phyloP scores from a whole-genome alignment of 2,797 vertebrate species.

The Echeneis naucrates region DNA sequence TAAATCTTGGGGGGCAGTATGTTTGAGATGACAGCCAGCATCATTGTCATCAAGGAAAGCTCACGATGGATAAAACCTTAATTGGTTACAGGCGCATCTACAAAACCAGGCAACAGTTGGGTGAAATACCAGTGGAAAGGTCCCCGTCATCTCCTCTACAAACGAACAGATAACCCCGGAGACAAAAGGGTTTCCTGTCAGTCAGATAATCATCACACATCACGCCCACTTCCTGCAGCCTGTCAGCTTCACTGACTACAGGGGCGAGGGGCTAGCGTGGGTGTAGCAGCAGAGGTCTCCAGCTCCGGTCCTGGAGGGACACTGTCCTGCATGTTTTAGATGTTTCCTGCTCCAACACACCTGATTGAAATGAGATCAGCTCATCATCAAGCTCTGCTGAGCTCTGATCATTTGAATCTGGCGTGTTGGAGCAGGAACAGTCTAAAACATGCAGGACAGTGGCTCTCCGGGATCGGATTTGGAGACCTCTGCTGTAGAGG shows the following conservation, averaged over 20 bases:
- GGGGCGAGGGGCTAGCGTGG: conserved; percentile 26
- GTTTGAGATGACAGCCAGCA: background rate
- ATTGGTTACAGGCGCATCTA: conserved; percentile 4
- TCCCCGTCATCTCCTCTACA: conserved; percentile 71
- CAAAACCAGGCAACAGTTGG: conserved; percentile 42
- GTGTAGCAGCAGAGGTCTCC: too few species aligned
- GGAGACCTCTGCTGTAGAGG: too few species aligned
- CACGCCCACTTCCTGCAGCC: conserved; percentile 66
- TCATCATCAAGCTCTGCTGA: too few species aligned
- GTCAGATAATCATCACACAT: conserved; percentile 74
- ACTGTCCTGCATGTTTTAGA: too few species aligned
- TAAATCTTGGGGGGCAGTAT: conserved; percentile 1
- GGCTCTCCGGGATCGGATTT: too few species aligned
- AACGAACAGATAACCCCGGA: conserved; percentile 69
- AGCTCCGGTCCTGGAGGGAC: too few species aligned
- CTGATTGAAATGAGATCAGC: too few species aligned
- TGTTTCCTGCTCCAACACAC: too few species aligned
- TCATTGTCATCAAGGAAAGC: conserved; percentile 1
- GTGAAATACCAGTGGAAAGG: conserved; percentile 22
- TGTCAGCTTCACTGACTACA: conserved; percentile 41
- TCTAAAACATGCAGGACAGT: too few species aligned
- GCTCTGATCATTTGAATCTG: too few species aligned
- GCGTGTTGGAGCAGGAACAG: too few species aligned
- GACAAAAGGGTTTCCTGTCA: conserved; percentile 79
- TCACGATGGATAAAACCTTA: conserved; percentile 6